Evolutionary conservation across 2,113 vertebrate species (phyloP), one percentile per base, ranked within the genome.

Genomic region (Cyanoderma ruficeps): DNA sequence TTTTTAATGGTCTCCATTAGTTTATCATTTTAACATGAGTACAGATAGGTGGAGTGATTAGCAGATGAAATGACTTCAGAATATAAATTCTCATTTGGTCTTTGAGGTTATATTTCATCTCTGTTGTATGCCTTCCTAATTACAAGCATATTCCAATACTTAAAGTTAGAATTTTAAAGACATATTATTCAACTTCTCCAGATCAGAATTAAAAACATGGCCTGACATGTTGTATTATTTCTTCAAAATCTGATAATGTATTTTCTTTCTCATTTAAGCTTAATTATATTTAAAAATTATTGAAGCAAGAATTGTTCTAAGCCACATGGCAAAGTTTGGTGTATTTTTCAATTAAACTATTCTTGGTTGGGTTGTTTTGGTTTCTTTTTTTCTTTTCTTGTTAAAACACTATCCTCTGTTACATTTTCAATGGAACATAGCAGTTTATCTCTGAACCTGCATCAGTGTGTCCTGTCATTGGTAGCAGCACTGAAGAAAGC

Each of bases 41-140:
- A 72, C n/a, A 41, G 39, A 76, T 91, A 90, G 57, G 49, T 83
- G 69, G 42, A 76, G 71, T 80, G 67, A 80, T 92, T 94, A 90
- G 68, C 71, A 88, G 70, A 68, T 85, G 37, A 85, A 90, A 65
- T 95, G 6, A 84, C 65, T 94, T 89, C n/a, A 61, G 70, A 90
- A 37, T 79, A 50, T 85, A 74, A 88, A 70, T 95, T 90, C 46
- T 88, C 33, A 80, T 93, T 90, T 86, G 59, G 83, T 42, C 35
- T 86, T 83, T 78, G 80, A 61, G 68, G 28, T 69, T 88, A 42
- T 59, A 61, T 88, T 90, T 94, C 10, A 90, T 94, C 82, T 90
- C 94, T 76, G 85, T 90, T 96, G 71, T 77, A 86, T 83, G 59
- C 63, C 87, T 83, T 95, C 47, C 63, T 96, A 93, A 88, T 93